Evolutionary conservation across 2,113 vertebrate species (phyloP), one percentile per base, ranked within the genome.

Genomic region (Mormyrus iriodes): DNA sequence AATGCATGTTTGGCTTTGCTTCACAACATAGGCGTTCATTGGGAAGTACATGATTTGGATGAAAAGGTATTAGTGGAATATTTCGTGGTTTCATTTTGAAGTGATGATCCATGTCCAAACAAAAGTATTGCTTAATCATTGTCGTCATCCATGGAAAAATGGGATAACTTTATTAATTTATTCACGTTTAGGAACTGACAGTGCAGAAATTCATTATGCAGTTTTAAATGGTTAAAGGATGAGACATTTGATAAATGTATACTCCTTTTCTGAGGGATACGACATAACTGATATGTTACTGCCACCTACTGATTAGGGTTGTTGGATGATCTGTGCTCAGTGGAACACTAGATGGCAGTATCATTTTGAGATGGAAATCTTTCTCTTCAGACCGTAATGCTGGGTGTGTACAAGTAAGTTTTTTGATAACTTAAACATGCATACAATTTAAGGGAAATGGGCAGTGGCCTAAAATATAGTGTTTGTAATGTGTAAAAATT

Each of bases 301-400:
- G 86, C 44, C 86, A 21, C 48, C 39, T 39, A 48, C 46, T 73
- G 53, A 55, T 35, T 46, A 52, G 44, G 35, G 21, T 76, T 13
- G n/a, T 42, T 24, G 15, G 48, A 8, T 88, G 48, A 82, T 24
- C 21, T 76, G 27, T 42, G 17, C n/a, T 24, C 48, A 52, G 49
- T 6, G 31, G 31, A 82, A 87, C 88, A 94, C 83, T 89, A 95
- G 95, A 88, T 92, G 95, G 94, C 94, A 90, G 88, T 91, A 91
- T 91, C 88, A 92, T 42, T 85, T 79, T 93, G 91, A 79, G 93
- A 94, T 94, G 24, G 73, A 46, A 48, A 31, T 91, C 93, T 92
- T 92, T 91, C 91, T 92, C 93, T 91, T 91, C 90, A 13, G 35
- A 17, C 3, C 46, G 12, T 35, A 86, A 86, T 86, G 83, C 82